Base-by-base conservation (phyloP, 2,888 invertebrate genomes). In the Morpho deidamia region DNA sequence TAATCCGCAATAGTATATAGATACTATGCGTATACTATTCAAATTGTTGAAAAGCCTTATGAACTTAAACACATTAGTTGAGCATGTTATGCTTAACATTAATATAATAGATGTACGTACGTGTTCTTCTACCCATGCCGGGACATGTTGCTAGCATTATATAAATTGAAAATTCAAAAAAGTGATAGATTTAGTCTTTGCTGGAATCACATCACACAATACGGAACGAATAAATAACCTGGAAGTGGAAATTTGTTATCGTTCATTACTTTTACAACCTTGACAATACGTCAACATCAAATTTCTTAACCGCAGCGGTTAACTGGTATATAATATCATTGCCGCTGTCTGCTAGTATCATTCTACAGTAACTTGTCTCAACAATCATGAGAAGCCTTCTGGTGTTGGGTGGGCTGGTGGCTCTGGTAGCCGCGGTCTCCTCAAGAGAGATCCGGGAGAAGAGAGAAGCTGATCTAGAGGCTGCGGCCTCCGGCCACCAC, bases 391-490 rank as follows among this genome's bases (percentile, higher is more conserved):
- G 81, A 69, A 74, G 69, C 58, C 67, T 82, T 53, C 68, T 83
- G 53, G 76, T 81, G 65, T 71, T 76, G 61, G 75, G 76, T 72
- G 78, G 90, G 79, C 67, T 91, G 66, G 61, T 88, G 72, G 81
- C 90, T 79, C 67, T 92, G 55, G 78, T 91, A 70, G 80, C 91
- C 65, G 67, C 83, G 56, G 69, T 87, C 60, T 73, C 91, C 73
- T 67, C 88, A 11, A 65, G 92, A 72, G 91, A 92, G 62, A 73
- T 88, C 55, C 76, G 90, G 65, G 80, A 86, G 61, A 83, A 83
- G 64, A 70, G 87, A 38, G 84, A 79, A 44, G 83, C 81, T 1
- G 92, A 92, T 68, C 78, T 91, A n/a, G 91, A 90, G 56, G 68
- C 83, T 0, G 91, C 92, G 0, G 92, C 92, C 8, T 72, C 82